Evolutionary conservation across 2,113 vertebrate species (phyloP).

Genomic region (Embiotoca jacksoni): DNA sequence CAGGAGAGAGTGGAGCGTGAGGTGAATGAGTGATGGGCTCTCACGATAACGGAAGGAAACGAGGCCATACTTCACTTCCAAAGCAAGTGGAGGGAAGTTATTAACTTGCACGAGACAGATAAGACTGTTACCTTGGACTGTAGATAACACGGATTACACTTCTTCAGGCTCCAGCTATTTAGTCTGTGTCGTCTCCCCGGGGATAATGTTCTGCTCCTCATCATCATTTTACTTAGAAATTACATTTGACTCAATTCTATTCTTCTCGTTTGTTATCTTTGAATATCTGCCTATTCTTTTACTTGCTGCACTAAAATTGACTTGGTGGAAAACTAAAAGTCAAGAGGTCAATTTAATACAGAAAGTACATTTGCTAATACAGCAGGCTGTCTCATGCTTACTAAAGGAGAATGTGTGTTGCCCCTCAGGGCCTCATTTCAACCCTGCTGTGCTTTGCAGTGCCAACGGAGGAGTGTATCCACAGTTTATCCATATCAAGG

Average conservation of each 20-base stretch:
- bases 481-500: constrained; percentile 23
- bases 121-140: constrained; percentile 74
- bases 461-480: constrained; percentile 3
- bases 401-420: background rate
- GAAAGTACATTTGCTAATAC: constrained; percentile 33
- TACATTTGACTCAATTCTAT: constrained; percentile 43
- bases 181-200: constrained; percentile 31
- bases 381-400: constrained; percentile 6
- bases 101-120: constrained; percentile 77
- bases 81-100: constrained; percentile 74
- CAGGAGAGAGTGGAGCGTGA: constrained; percentile 46
- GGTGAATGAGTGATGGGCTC: constrained; percentile 73
- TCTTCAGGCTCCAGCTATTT: constrained; percentile 44
- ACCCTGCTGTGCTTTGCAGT: background rate
- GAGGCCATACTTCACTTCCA: constrained; percentile 58
- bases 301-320: constrained; percentile 40
- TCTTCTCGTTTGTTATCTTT: constrained; percentile 44
- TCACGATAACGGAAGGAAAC: constrained; percentile 54
- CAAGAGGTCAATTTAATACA: constrained; percentile 46
- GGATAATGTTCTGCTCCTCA: constrained; percentile 49
- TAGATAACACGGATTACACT: constrained; percentile 68
- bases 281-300: constrained; percentile 51
- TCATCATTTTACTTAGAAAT: constrained; percentile 50
- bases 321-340: constrained; percentile 43
- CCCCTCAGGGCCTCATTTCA: background rate